Conservation (phyloP, 2,797 vertebrate species). For the Salarias fasciatus region DNA sequence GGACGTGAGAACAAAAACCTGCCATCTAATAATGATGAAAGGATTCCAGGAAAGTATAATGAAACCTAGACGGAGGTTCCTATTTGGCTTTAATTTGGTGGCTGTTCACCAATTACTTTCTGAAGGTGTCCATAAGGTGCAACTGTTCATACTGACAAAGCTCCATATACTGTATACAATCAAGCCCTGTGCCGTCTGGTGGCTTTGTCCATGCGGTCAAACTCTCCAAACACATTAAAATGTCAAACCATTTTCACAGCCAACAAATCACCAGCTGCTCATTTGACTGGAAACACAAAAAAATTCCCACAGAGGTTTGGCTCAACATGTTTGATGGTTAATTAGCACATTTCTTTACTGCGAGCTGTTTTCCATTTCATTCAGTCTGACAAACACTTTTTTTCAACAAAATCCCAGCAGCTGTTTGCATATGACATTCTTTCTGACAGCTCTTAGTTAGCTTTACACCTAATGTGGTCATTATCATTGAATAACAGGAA, state of each 20-base stretch:
- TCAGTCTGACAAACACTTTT: conserved; percentile 3
- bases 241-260: conserved; percentile 1
- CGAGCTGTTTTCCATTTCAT: conserved; percentile 29
- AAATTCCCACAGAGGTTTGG: conserved; percentile 13
- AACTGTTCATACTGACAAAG: conserved; percentile 2
- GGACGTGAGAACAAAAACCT: conserved; percentile 63
- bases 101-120: conserved; percentile 12
- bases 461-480: conserved; percentile 73
- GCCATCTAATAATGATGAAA: conserved; percentile 62
- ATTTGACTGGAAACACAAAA: conserved; percentile 6
- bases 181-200: neutral
- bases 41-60: conserved; percentile 35
- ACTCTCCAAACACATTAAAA: conserved; percentile 17
- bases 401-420: neutral
- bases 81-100: conserved; percentile 14
- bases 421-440: conserved; percentile 46
- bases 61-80: conserved; percentile 13
- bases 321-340: neutral
- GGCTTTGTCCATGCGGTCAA: conserved; percentile 17
- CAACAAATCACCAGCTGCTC: conserved; percentile 10
- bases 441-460: conserved; percentile 69
- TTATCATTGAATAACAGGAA: conserved; percentile 84
- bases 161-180: neutral
- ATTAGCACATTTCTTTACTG: conserved; percentile 9
- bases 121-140: neutral